phyloP scores from a whole-genome alignment of 2,888 invertebrate species.

The Drosophila leonis region DNA sequence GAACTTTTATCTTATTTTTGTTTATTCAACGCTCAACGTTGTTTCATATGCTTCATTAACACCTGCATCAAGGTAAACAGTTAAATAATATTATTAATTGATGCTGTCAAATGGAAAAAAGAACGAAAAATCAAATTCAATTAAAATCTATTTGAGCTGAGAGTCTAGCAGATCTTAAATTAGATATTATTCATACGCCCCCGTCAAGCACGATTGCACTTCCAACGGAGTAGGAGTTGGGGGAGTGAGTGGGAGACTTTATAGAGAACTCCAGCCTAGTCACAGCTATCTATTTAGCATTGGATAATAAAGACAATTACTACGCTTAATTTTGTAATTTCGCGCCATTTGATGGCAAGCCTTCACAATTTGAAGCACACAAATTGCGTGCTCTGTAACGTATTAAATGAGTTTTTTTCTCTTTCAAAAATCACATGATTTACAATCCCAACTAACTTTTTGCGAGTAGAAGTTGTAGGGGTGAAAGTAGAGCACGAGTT shows the following conservation, averaged over 20 bases:
- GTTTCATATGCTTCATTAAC: slow-evolving; percentile 45
- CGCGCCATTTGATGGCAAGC: slow-evolving; percentile 23
- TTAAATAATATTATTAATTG: slow-evolving; percentile 26
- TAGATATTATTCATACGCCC: slow-evolving; percentile 12
- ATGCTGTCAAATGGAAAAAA: slow-evolving; percentile 33
- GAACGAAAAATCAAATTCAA: slow-evolving; percentile 17
- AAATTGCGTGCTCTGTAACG: slow-evolving; percentile 4
- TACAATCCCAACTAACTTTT: slow-evolving; percentile 87
- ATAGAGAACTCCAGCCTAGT: not conserved
- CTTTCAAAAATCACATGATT: slow-evolving; percentile 49
- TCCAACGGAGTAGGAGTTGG: not conserved
- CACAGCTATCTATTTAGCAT: slow-evolving; percentile 21
- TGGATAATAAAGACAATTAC: slow-evolving; percentile 31
- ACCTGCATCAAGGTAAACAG: slow-evolving; percentile 50
- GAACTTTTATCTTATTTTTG: not conserved
- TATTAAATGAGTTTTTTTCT: not conserved
- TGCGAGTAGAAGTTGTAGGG: slow-evolving; percentile 91
- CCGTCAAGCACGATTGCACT: slow-evolving; percentile 50
- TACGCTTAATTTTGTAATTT: slow-evolving; percentile 52
- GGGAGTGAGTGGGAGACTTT: not conserved
- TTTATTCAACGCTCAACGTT: slow-evolving; percentile 8
- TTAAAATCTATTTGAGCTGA: slow-evolving; percentile 14
- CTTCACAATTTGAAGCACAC: slow-evolving; percentile 7
- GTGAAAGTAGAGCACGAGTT: slow-evolving; percentile 89
- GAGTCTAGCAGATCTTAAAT: not conserved